Percentiles rank a stretch among this genome's conserved stretches.
Conservation (phyloP, 2,797 vertebrate genomes). For the Falco naumanni region DNA sequence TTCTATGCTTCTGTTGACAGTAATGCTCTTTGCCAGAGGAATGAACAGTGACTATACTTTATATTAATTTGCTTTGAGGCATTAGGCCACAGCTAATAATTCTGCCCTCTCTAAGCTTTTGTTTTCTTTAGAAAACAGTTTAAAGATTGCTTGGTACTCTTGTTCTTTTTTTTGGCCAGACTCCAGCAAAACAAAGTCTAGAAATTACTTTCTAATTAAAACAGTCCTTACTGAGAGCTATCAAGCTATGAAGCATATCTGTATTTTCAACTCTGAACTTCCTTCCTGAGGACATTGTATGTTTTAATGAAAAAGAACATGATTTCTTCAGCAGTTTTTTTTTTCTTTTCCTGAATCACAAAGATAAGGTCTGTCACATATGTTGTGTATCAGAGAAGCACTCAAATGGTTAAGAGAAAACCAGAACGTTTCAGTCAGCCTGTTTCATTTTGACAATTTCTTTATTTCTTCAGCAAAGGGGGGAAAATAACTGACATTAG, state of each 20-base stretch:
- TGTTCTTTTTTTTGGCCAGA: constrained; percentile 8
- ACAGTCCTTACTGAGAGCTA: constrained; percentile 2
- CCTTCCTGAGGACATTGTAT: constrained; percentile 40
- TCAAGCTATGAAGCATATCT: constrained; percentile 26
- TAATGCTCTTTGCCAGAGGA: neutral
- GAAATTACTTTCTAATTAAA: constrained; percentile 52
- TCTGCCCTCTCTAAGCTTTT: constrained; percentile 31
- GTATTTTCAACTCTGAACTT: constrained; percentile 57
- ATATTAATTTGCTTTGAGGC: constrained; percentile 35
- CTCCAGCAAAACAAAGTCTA: constrained; percentile 46
- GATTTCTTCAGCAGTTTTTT: constrained; percentile 26
- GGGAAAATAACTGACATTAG: constrained; percentile 66
- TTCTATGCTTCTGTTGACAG: neutral
- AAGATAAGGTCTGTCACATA: constrained; percentile 39
- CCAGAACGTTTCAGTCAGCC: constrained; percentile 37
- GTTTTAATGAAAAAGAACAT: constrained; percentile 50
- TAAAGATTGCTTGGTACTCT: constrained; percentile 10
- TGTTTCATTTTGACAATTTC: constrained; percentile 44
- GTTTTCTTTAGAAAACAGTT: constrained; percentile 43
- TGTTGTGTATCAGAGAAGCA: constrained; percentile 56
- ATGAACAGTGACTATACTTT: neutral
- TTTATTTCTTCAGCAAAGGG: constrained; percentile 46
- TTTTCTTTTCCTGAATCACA: neutral
- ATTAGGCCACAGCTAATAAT: constrained; percentile 48
- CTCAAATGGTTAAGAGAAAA: constrained; percentile 56